Evolutionary conservation across 2,113 vertebrate genomes (phyloP), one percentile per base, ranked within the genome.

Genomic region (Haplochromis burtoni): DNA sequence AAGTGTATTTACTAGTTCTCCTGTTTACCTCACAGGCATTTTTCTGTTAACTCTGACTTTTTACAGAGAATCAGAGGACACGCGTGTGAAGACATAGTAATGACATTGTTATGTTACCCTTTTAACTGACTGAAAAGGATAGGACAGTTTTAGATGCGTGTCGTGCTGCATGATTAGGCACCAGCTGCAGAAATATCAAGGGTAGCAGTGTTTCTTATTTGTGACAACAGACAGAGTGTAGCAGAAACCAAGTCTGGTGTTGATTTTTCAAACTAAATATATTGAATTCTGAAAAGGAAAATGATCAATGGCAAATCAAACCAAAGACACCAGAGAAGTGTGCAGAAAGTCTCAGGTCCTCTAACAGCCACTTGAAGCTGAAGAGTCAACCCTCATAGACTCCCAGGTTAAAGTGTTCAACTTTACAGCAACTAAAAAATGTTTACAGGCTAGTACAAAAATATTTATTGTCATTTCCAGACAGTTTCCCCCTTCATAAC

Each of bases 81-180:
- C 5, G 0, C 7, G 0, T 42, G 38, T 42, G 38, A 71, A 16
- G 0, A 42, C 66, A 42, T 71, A 71, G n/a, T 6, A 24, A 42
- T 24, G 66, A 24, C 35, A 26, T 71, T 24, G 38, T 42, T 71
- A 42, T 8, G 38, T 42, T 26, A 71, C 13, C 38, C 35, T 42
- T 21, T 71, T 42, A 71, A 42, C 12, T 1, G 66, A 42, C 5
- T 71, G 38, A 71, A 40, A 71, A 24, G 8, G n/a, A 42, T 71
- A 16, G 8, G n/a, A 71, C 66, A 1, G 3, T 71, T 42, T 71
- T 71, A 71, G 35, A 33, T 71, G n/a, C 6, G n/a, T 71, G 12
- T 71, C 2, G 1, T 71, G n/a, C 63, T 42, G 12, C 35, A 71
- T 21, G 5, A 40, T 68, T 13, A 40, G 17, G 17, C 31, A 38